These are phyloP conservation scores for Orthosia incerta DNA, from an alignment of 2,888 invertebrate species.

Conservation along the genomic window DNA sequence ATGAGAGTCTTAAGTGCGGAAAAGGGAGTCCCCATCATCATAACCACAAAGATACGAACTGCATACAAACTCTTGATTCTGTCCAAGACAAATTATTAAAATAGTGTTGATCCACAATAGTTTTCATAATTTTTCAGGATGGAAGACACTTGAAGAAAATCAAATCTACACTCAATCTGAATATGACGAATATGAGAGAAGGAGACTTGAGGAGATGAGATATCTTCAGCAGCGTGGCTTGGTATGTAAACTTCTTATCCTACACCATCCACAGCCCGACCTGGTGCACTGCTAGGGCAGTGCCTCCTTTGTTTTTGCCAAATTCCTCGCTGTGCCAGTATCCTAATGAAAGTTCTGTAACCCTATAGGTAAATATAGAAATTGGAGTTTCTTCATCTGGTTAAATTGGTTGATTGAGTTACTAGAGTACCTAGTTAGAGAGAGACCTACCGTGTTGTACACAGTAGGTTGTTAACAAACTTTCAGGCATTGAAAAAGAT, in stretches of 20 bases:
- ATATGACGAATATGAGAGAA: slow-evolving; percentile 94
- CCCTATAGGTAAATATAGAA: neutral
- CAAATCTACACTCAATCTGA: slow-evolving; percentile 96
- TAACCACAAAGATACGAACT: neutral
- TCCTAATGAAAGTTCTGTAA: neutral
- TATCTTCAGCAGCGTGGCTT: slow-evolving; percentile 93
- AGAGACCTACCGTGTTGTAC: no score
- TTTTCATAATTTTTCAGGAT: slow-evolving; percentile 88
- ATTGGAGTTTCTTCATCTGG: neutral
- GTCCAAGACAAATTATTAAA: neutral
- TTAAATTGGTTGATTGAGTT: neutral
- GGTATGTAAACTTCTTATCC: slow-evolving; percentile 81
- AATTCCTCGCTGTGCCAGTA: neutral
- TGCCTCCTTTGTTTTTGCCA: neutral
- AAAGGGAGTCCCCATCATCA: no score
- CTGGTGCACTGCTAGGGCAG: no score
- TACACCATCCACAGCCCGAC: neutral
- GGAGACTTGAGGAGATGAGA: slow-evolving; percentile 92
- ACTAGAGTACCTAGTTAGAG: no score
- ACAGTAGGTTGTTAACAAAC: no score
- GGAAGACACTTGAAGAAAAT: slow-evolving; percentile 97
- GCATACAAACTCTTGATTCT: neutral
- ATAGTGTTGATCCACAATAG: neutral
- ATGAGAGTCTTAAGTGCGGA: no score
- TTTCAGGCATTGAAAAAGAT: no score